Percentiles rank a stretch among this genome's conserved stretches.
These are phyloP conservation scores for Philaenus spumarius DNA, from an alignment of 1,140 invertebrate genomes.

Conservation along the genomic window DNA sequence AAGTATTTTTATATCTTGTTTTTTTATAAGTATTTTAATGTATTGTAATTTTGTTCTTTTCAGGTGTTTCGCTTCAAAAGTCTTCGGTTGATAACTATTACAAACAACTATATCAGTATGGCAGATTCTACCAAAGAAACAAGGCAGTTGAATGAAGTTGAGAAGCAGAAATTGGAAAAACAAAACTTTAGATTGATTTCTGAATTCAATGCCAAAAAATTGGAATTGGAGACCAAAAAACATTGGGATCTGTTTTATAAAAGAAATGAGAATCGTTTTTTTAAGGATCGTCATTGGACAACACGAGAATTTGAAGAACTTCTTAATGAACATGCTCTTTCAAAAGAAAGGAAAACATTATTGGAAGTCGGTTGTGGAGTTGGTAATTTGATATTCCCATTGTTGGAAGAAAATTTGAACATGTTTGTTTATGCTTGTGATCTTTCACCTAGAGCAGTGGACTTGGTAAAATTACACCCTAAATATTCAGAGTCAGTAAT, in stretches of 20 bases:
- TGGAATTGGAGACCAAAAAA: conserved; percentile 82
- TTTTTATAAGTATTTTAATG: too few species aligned
- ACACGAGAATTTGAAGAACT: conserved; percentile 89
- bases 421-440: conserved; percentile 88
- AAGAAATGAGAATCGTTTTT: conserved; percentile 84
- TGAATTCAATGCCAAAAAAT: conserved; percentile 68
- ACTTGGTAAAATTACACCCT: conserved; percentile 69
- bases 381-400: conserved; percentile 92
- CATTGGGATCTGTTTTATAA: conserved; percentile 99
- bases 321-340: conserved; percentile 35
- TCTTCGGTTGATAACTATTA: too few species aligned
- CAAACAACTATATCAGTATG: too few species aligned
- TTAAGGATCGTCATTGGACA: conserved; percentile 97
- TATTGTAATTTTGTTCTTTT: too few species aligned
- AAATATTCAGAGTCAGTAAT: conserved; percentile 57
- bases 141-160: conserved; percentile 46
- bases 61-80: too few species aligned
- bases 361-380: conserved; percentile 96
- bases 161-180: conserved; percentile 49
- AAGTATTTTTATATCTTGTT: too few species aligned
- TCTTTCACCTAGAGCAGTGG: conserved; percentile 83
- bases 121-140: neutral
- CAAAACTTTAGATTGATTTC: conserved; percentile 67
- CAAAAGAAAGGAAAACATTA: conserved; percentile 41
- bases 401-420: conserved; percentile 70